Evolutionary conservation across 2,113 vertebrate species (phyloP), one percentile per base, ranked within the genome.

Genomic region (Tauraco erythrolophus): DNA sequence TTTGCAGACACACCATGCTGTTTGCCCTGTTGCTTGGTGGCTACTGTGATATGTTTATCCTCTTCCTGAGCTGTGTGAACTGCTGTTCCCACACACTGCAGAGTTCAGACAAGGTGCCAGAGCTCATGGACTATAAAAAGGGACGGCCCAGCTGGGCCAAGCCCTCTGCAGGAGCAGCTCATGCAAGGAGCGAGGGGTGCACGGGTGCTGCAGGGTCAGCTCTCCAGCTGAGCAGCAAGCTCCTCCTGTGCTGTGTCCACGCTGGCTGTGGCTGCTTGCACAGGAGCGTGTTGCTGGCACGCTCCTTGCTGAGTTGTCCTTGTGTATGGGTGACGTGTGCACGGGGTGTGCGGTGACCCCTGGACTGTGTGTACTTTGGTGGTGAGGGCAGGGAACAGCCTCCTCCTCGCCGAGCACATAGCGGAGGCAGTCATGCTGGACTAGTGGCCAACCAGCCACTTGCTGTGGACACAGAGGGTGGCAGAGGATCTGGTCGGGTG

Each of bases 191-290:
- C 45, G 35, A 64, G 81, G 51, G 48, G 5, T 72, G 57, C 0
- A 11, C 23, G 88, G 51, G 64, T 23, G 51, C 69, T 51, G 11
- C 24, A 18, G 74, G 75, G 45, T 35, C 35, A 25, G 65, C 45
- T 65, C 65, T 77, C 54, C 70, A 39, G 72, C 7, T 6, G 23
- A 50, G 57, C 25, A 41, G 71, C 25, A 50, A 53, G 28, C 54
- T 77, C 28, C 30, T 84, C 39, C 35, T 0, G 6, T 7, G 19
- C 1, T 1, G 8, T 45, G 48, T 18, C 23, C 0, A 0, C 15
- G 41, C 48, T 31, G 21, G 58, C 14, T 33, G 7, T 75, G 56
- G 2, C 64, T 66, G 75, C 31, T 28, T 3, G 19, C 64, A 46
- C 56, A 33, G 72, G 48, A 65, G 30, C 4, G 12, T 13, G 6